Conservation (phyloP, 2,113 vertebrate genomes). For the Pygoscelis antarcticus region DNA sequence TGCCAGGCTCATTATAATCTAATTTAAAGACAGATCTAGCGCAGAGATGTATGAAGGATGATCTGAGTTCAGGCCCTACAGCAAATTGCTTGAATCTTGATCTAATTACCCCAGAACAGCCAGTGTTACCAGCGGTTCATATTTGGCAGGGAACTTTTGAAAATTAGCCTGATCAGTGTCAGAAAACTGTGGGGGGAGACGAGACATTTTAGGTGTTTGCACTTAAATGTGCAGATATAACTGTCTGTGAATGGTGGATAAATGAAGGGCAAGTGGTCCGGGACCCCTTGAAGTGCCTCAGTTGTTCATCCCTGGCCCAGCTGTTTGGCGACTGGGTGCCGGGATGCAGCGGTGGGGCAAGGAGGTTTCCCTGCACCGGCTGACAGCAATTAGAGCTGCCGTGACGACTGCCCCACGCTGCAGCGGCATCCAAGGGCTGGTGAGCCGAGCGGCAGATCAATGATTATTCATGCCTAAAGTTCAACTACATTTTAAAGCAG, state of each 20-base stretch:
- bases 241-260: neutral
- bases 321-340: accelerated
- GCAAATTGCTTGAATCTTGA: slow-evolving; percentile 63
- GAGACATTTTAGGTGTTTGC: neutral
- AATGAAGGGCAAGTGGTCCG: accelerated
- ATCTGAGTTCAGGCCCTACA: slow-evolving; percentile 33
- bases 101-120: slow-evolving; percentile 49
- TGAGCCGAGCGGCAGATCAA: neutral
- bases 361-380: neutral
- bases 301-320: neutral
- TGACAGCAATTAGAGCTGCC: neutral
- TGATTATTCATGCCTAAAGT: slow-evolving; percentile 17
- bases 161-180: neutral
- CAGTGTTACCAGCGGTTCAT: neutral
- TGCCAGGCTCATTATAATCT: slow-evolving; percentile 62
- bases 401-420: accelerated
- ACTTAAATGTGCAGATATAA: neutral
- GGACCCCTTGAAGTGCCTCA: neutral
- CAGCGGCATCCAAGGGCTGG: neutral
- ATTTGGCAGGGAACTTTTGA: neutral
- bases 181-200: neutral
- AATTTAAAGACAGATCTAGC: slow-evolving; percentile 61
- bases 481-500: slow-evolving; percentile 34
- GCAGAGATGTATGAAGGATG: slow-evolving; percentile 43
- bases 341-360: accelerated